A percentile compares a stretch with the other conserved stretches of the same genome.
Evolutionary conservation across 30 jellyfish, hydroid and myxozoan genomes (phyloP).

Genomic region (Haliclystus octoradiatus): DNA sequence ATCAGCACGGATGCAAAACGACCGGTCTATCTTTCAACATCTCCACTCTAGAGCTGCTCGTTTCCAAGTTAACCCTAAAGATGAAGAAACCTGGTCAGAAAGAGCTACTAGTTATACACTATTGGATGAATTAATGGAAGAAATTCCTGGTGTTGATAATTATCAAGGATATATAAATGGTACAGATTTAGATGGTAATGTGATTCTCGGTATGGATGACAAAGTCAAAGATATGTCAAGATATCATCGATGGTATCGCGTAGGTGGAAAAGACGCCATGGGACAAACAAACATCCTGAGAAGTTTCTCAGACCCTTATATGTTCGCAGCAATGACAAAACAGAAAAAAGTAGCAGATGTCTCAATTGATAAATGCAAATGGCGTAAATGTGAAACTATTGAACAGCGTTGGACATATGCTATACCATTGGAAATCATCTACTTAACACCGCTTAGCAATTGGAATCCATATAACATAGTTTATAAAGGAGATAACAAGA

Average conservation of each 20-base stretch:
- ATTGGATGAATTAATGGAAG: constrained; percentile 25
- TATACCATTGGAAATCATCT: constrained; percentile 81
- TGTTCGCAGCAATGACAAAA: constrained; percentile 83
- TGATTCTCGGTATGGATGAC: background rate
- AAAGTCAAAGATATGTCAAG: constrained; percentile 29
- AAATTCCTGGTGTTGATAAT: constrained; percentile 19
- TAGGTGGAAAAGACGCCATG: constrained; percentile 78
- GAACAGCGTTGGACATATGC: constrained; percentile 91
- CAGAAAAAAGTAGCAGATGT: constrained; percentile 56
- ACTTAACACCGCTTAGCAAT: constrained; percentile 69
- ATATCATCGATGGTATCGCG: constrained; percentile 26
- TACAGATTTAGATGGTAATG: constrained; percentile 1
- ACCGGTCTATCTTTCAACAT: background rate
- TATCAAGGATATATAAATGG: background rate
- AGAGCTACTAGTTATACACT: background rate
- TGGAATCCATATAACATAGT: constrained; percentile 76
- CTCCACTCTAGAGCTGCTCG: constrained; percentile 14
- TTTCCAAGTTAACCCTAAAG: constrained; percentile 17
- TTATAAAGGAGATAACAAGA: constrained; percentile 56
- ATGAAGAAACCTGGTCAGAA: background rate
- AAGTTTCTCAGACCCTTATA: constrained; percentile 54
- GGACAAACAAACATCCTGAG: constrained; percentile 50
- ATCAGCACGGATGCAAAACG: constrained; percentile 15
- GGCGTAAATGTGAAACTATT: constrained; percentile 32
- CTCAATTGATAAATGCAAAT: background rate